phyloP scores from a whole-genome alignment of 2,797 vertebrate genomes.

The Danio choprae region DNA sequence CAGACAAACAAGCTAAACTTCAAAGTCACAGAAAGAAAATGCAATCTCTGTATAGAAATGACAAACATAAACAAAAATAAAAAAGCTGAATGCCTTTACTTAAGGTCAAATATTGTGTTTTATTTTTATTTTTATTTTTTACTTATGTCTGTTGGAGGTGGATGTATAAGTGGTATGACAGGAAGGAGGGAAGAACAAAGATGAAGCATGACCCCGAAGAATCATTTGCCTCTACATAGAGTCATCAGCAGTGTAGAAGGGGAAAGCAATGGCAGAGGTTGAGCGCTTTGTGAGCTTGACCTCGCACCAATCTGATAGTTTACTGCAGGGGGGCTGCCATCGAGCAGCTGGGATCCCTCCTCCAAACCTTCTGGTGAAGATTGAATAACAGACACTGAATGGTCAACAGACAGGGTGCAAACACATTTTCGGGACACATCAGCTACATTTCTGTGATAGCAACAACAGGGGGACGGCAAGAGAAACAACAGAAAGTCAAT shows the following conservation, averaged over 20 bases:
- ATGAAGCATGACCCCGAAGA: conserved; percentile 40
- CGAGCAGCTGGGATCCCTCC: conserved; percentile 40
- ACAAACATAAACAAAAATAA: not conserved
- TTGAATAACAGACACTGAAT: conserved; percentile 55
- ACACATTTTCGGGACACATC: conserved; percentile 38
- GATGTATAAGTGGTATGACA: conserved; percentile 9
- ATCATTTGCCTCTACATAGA: conserved; percentile 48
- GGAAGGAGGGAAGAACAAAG: not conserved
- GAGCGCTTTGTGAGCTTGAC: conserved; percentile 47
- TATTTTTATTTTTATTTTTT: conserved; percentile 23
- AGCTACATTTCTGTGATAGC: conserved; percentile 47
- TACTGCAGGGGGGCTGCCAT: conserved; percentile 51
- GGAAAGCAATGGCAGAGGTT: conserved; percentile 33
- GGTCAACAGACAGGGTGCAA: conserved; percentile 46
- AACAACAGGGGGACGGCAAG: conserved; percentile 52
- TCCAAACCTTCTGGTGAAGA: conserved; percentile 45
- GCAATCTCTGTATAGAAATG: not conserved
- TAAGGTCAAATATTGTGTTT: conserved; percentile 17
- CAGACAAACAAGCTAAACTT: conserved; percentile 9
- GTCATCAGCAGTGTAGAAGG: conserved; percentile 35
- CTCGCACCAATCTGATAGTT: conserved; percentile 58
- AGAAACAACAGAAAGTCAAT: conserved; percentile 53
- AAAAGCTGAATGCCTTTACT: not conserved
- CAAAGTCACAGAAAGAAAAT: not conserved
- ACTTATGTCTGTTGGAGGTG: conserved; percentile 16